These are phyloP conservation scores for Microdon myrmicae DNA, from an alignment of 2,888 invertebrate species.

Conservation along the genomic window DNA sequence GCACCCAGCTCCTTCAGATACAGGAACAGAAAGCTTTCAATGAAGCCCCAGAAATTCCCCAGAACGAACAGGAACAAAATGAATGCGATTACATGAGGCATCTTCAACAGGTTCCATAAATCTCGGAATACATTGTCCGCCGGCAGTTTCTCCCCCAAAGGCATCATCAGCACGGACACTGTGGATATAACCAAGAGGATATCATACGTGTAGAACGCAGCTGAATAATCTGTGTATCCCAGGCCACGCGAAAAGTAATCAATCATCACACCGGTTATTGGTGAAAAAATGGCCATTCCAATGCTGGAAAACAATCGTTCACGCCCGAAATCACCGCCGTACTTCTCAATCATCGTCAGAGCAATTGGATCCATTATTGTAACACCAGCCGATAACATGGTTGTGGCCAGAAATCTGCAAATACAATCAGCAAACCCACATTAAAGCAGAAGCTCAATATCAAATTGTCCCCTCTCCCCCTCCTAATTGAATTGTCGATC, in stretches of 20 bases:
- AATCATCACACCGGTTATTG: slow-evolving; percentile 81
- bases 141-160: slow-evolving; percentile 80
- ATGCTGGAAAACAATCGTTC: slow-evolving; percentile 83
- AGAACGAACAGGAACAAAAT: slow-evolving; percentile 83
- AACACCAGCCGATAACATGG: slow-evolving; percentile 85
- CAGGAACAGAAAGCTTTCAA: slow-evolving; percentile 88
- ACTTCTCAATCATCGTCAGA: slow-evolving; percentile 84
- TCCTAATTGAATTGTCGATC: too few species aligned
- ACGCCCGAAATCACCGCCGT: slow-evolving; percentile 83
- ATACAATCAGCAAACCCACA: too few species aligned
- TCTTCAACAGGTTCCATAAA: slow-evolving; percentile 78
- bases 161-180: slow-evolving; percentile 80
- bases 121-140: slow-evolving; percentile 82
- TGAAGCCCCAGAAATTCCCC: slow-evolving; percentile 89
- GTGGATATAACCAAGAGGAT: slow-evolving; percentile 78
- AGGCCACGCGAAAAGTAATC: slow-evolving; percentile 70
- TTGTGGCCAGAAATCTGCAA: slow-evolving; percentile 78
- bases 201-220: slow-evolving; percentile 86
- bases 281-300: slow-evolving; percentile 85
- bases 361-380: slow-evolving; percentile 91
- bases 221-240: slow-evolving; percentile 85
- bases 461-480: too few species aligned
- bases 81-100: slow-evolving; percentile 83
- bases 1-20: slow-evolving; percentile 86
- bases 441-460: too few species aligned